These are phyloP conservation scores for Balaeniceps rex DNA, from an alignment of 2,113 vertebrate species.

Conservation along the genomic window DNA sequence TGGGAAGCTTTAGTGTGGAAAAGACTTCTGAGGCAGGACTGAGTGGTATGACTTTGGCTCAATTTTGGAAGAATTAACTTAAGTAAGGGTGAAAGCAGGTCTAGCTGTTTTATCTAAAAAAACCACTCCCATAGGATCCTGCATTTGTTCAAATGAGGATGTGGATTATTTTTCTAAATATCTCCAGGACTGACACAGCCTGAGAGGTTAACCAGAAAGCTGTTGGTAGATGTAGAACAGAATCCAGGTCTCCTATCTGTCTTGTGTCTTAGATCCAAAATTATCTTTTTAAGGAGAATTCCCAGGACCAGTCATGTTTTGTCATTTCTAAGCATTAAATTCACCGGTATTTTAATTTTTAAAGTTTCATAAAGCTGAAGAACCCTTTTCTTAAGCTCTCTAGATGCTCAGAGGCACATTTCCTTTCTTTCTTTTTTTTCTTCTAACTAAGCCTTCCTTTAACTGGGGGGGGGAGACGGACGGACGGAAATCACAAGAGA, in stretches of 20 bases:
- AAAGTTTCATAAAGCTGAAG: conserved; percentile 1
- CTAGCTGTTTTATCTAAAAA: background rate
- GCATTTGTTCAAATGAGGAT: background rate
- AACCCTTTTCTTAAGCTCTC: background rate
- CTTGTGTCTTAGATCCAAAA: background rate
- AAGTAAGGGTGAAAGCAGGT: background rate
- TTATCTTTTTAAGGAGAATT: conserved; percentile 13
- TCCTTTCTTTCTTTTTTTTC: background rate
- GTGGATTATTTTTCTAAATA: background rate
- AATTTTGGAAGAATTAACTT: background rate
- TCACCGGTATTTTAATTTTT: conserved; percentile 34
- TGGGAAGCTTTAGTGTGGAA: background rate
- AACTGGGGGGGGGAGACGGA: background rate
- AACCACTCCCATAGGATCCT: background rate
- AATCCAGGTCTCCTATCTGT: background rate
- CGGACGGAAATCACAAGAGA: conserved; percentile 42
- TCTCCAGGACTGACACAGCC: background rate
- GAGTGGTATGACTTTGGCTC: background rate
- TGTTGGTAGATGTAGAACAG: background rate
- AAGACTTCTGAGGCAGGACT: background rate
- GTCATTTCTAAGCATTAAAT: conserved; percentile 8
- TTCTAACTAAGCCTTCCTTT: background rate
- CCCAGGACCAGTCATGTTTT: background rate
- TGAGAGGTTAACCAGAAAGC: background rate
- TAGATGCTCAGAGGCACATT: conserved; percentile 15